Evolutionary conservation across 1,140 invertebrate species (phyloP), one percentile per base, ranked within the genome.

Genomic region (Zaprionus vittiger): DNA sequence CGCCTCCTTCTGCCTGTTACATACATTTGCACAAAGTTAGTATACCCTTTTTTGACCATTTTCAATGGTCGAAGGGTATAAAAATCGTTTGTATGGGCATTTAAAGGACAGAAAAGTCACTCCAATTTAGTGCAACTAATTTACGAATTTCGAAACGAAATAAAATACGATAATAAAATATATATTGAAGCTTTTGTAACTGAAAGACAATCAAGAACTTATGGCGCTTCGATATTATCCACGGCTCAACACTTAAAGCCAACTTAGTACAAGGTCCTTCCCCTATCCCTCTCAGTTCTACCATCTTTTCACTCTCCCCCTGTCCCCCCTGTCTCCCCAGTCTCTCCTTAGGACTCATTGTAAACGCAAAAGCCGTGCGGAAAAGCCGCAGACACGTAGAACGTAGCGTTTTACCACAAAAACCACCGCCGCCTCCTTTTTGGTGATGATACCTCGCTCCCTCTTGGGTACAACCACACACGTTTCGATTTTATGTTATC

Each of bases 321-420:
- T 17, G 3, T n/a, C 47, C 9, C 14, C n/a, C 9, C 9, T 22
- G 22, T 28, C 52, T 20, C 20, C 37, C 9, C 24, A 11, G 31
- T 24, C 54, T 11, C 20, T 22, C 26, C 24, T 55, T 38, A 12
- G 52, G 24, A 20, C 22, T 5, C 28, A 26, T 6, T 59, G 28
- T 57, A 67, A 67, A 54, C n/a, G 38, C 54, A 67, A 67, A 67
- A 67, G 64, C 47, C 47, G 47, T 22, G 49, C 62, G 63, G 55
- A 62, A 83, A 86, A 89, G 71, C 84, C 84, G 79, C 84, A 89
- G 67, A 87, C 84, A 89, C 84, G 84, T 89, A 81, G 81, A 90
- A 60, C 79, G 77, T 64, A 69, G 75, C 84, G 84, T 89, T 89
- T 89, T 89, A 90, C 84, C 84, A 86, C 84, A 74, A 79, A 87